Percentiles rank a stretch among this genome's conserved stretches.
Conservation (phyloP, 2,113 vertebrate genomes). For the Climacteris rufus region DNA sequence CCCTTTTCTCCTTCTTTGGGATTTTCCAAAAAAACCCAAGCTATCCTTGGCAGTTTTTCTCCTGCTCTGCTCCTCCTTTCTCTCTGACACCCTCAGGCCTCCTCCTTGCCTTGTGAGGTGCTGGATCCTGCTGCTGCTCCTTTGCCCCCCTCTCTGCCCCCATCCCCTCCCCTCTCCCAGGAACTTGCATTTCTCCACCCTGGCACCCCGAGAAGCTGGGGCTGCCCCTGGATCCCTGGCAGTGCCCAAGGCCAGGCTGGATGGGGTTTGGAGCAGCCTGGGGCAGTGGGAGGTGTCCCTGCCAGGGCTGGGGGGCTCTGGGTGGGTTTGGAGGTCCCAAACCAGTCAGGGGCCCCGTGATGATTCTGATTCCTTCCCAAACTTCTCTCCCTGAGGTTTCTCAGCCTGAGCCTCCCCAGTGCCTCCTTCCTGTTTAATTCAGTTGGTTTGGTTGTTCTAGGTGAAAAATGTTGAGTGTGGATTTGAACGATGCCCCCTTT, state of each 20-base stretch:
- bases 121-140: accelerated
- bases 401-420: not conserved
- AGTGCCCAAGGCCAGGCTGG: not conserved
- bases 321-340: accelerated
- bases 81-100: accelerated
- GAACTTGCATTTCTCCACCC: not conserved
- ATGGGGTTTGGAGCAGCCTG: not conserved
- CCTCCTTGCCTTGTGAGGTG: not conserved
- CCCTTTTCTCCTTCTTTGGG: not conserved
- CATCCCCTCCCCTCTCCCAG: not conserved
- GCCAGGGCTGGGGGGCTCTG: not conserved
- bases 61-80: not conserved
- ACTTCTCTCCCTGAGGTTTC: not conserved
- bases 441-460: too few relatives aligned
- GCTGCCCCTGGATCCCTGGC: not conserved
- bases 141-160: not conserved
- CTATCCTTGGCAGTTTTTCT: not conserved
- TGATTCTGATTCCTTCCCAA: not conserved
- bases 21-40: not conserved
- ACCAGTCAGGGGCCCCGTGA: not conserved
- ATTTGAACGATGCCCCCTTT: too few relatives aligned
- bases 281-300: not conserved
- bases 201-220: not conserved
- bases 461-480: too few relatives aligned
- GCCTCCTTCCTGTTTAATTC: not conserved